Base-by-base conservation (phyloP, 2,113 vertebrate genomes). In the Stercorarius parasiticus region DNA sequence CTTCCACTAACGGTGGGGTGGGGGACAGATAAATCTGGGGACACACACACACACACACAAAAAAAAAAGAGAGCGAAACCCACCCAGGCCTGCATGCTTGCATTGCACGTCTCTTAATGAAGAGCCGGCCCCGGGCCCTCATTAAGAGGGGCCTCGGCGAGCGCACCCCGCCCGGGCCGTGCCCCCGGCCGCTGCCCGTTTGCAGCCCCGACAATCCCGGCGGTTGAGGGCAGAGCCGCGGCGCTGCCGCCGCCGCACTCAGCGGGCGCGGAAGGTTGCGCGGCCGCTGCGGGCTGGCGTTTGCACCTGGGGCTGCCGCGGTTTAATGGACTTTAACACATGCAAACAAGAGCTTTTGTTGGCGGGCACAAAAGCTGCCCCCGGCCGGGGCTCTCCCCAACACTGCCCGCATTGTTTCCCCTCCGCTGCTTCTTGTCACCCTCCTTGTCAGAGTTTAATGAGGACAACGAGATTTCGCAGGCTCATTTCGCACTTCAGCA, bases 401-500 rank as follows among this genome's bases (percentile, higher is more conserved):
- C 99, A 99, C 98, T 98, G 97, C 97, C 97, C 96, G 97, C 98
- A 98, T 98, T 98, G 98, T 99, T 99, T 99, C 99, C 99, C 98
- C 99, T 98, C 98, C 95, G 93, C 98, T 98, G 98, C 99, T 97
- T 98, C 99, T 99, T 98, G 98, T 99, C 99, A 98, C 98, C 98
- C 98, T 98, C 98, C 98, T 98, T 98, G 99, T 99, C 97, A 98
- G 98, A 98, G 98, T 99, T 99, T 99, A 99, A 99, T 99, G 98
- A 99, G 99, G 99, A 99, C 98, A 98, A 98, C 93, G 97, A 98
- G 98, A 96, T 98, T 98, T 99, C 97, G 97, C 98, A 97, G 98
- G 98, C 98, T 98, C 98, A 98, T 99, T 99, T 99, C 98, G 98
- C 99, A 99, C 99, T 99, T 98, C 98, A 99, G 97, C 98, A 98